Evolutionary conservation across 1,140 invertebrate genomes (phyloP), one percentile per base, ranked within the genome.

Genomic region (Drosophila nasuta): DNA sequence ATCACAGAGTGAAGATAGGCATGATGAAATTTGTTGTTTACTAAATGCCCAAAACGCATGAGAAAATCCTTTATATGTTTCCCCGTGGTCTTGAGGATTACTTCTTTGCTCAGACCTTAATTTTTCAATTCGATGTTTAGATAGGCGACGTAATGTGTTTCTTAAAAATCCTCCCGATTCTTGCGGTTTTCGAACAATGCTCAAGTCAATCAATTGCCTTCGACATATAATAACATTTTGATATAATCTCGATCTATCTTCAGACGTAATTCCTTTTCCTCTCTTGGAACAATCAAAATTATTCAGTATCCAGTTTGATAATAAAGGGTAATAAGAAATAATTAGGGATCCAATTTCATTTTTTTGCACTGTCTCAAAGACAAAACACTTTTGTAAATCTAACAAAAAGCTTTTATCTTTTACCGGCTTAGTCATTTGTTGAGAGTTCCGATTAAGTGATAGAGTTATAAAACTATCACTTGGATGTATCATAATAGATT

Each of bases 391-490:
- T 93, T 96, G 96, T 48, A 94, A 94, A 81, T 94, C 96, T 13
- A 77, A 48, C 10, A 79, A 13, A 65, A 49, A 54, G 45, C 46
- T 60, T 25, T 57, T 63, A 11, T 77, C 79, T 11, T 69, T 74
- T 15, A 35, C 17, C 17, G 51, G 63, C 94, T 95, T 45, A 93
- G 94, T 76, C 94, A 94, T 60, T 60, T 79, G 72, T 8, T 80
- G 71, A 49, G 79, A 72, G 17, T 56, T 88, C 17, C 91, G 93
- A 69, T 94, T 94, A 1, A 96, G 91, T 13, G 95, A 96, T 66
- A 99, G 95, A 1, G 98, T 98, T 28, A 99, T 96, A 74, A 98
- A 97, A 85, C 96, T 97, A 92, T 99, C 98, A 75, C 96, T 97
- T 0, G 97, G 97, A 91, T 98, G 97, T 62, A 99, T 93, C 91